Evolutionary conservation across 2,113 vertebrate genomes (phyloP), one percentile per base, ranked within the genome.

Genomic region (Pholis gunnellus): DNA sequence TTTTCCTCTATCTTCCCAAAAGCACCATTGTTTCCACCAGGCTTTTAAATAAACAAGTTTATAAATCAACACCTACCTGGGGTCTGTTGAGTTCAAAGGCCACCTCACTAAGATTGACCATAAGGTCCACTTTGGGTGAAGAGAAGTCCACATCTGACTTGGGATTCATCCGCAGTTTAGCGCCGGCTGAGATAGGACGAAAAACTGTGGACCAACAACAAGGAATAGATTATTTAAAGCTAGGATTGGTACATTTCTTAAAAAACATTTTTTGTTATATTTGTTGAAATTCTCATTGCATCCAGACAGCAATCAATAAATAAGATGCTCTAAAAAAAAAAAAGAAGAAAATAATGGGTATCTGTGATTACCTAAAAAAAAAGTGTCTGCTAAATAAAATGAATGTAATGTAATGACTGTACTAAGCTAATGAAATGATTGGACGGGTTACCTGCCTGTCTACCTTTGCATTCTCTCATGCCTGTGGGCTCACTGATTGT

Each of bases 91-190:
- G 96, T 90, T 99, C 97, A 80, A 99, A 94, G 42, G 95, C 95
- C 93, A 99, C 97, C 74, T 97, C 96, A 20, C 97, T 94, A 75
- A 99, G 96, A 79, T 96, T 96, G 88, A 99, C 95, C 82, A 95
- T 95, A 71, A 99, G 89, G 83, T 98, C 97, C 88, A 99, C 94
- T 93, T 99, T 99, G 0, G 98, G 98, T 36, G 95, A 95, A 8
- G 97, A 97, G 95, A 97, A 97, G 87, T 99, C 98, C 89, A 97
- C 91, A 86, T 99, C 98, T n/a, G 97, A 96, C 90, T 96, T 95
- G 20, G 96, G 98, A 94, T 99, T 99, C 98, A 99, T 99, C 70
- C 96, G 95, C 31, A 99, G 96, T 91, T 98, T 99, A 84, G 97
- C 98, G 75, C 88, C 95, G 59, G 97, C 97, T 56, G 98, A 98